A percentile compares a stretch with the other conserved stretches of the same genome.
Evolutionary conservation across 2,113 vertebrate genomes (phyloP).

Genomic region (Cathartes aura): DNA sequence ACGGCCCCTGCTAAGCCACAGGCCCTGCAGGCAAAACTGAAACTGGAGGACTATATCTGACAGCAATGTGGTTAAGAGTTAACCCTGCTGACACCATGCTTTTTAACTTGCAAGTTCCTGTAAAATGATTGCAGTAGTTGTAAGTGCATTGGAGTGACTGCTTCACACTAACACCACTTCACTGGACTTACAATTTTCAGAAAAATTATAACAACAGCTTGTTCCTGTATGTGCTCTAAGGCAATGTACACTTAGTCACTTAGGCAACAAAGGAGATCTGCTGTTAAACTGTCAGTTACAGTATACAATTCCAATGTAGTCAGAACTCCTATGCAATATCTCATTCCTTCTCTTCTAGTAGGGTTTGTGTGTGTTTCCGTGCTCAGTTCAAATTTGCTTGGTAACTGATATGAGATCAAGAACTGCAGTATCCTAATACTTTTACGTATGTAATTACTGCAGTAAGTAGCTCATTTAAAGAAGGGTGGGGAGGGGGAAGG

Average conservation of each 20-base stretch:
- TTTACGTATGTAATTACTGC: not conserved
- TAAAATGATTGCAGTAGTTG: not conserved
- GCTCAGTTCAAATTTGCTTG: not conserved
- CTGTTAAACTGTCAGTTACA: not conserved
- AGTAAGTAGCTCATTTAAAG: not conserved
- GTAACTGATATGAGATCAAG: not conserved
- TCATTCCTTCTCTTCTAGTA: not conserved
- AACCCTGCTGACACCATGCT: not conserved
- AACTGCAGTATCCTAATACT: not conserved
- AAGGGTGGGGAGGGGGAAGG: not conserved
- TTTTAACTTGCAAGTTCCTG: not conserved
- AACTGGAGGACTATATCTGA: not conserved
- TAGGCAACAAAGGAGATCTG: not conserved
- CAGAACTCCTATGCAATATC: not conserved
- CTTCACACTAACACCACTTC: not conserved
- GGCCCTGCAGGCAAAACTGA: not conserved
- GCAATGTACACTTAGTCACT: not conserved
- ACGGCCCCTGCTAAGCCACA: not conserved
- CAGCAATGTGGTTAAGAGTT: not conserved
- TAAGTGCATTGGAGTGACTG: not conserved
- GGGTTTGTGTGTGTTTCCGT: not conserved
- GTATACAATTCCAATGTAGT: accelerated
- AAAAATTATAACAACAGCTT: not conserved
- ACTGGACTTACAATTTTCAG: not conserved
- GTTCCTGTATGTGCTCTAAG: not conserved